A percentile compares a stretch with the other conserved stretches of the same genome.
Conservation (phyloP, 2,888 invertebrate genomes). For the Andrena bicolor region DNA sequence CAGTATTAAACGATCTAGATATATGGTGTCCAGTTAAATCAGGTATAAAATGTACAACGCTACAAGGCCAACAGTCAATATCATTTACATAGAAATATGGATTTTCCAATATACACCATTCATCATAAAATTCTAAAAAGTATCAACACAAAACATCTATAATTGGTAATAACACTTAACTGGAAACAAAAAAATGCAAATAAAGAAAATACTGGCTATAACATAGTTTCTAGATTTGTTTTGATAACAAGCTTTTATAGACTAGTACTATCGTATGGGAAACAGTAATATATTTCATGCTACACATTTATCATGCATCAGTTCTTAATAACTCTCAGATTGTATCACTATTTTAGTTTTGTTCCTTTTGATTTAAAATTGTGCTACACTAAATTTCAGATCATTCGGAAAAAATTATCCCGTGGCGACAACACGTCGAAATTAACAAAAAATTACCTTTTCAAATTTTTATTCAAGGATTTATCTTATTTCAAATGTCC, state of each 20-base stretch:
- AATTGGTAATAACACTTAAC: background rate
- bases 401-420: too few species aligned
- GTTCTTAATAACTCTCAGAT: too few species aligned
- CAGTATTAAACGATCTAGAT: constrained; percentile 86
- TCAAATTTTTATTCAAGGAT: too few species aligned
- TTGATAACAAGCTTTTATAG: background rate
- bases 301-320: too few species aligned
- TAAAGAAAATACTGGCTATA: background rate
- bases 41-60: constrained; percentile 89
- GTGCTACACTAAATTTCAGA: too few species aligned
- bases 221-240: background rate
- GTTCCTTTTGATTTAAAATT: too few species aligned
- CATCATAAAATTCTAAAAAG: constrained; percentile 91
- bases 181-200: background rate
- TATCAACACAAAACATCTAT: background rate
- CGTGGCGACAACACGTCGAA: too few species aligned
- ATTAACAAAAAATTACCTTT: too few species aligned
- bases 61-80: constrained; percentile 95
- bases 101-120: constrained; percentile 93
- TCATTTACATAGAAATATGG: constrained; percentile 93
- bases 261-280: background rate
- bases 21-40: constrained; percentile 88
- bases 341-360: too few species aligned
- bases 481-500: too few species aligned
- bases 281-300: too few species aligned